A percentile compares a stretch with the other conserved stretches of the same genome.
Evolutionary conservation across 23 tunicate genomes (phyloP).

Genomic region (Pegea sp.): DNA sequence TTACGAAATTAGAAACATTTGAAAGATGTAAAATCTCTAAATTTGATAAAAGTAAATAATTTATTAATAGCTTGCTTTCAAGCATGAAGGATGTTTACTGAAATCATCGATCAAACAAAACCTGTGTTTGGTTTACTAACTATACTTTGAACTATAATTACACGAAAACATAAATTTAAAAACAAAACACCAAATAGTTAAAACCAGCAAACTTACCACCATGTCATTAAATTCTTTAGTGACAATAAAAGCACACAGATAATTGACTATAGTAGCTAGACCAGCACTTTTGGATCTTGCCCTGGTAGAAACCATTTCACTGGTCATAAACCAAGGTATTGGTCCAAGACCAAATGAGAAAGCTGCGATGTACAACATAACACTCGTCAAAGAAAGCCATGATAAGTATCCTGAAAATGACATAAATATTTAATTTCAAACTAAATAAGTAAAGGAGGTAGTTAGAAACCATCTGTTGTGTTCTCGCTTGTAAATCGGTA

Average conservation of each 20-base stretch:
- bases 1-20: no score
- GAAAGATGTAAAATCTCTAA: no score
- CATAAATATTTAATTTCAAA: neutral
- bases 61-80: no score
- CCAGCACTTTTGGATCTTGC: conserved; percentile 59
- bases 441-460: no score
- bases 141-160: no score
- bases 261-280: conserved; percentile 27
- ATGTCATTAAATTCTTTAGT: conserved; percentile 54
- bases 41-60: no score
- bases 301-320: conserved; percentile 39
- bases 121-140: no score
- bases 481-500: conserved; percentile 10
- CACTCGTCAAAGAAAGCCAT: conserved; percentile 55
- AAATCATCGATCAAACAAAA: no score
- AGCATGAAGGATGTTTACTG: no score
- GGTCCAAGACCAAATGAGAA: conserved; percentile 85
- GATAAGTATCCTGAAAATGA: conserved; percentile 12
- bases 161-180: no score
- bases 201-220: conserved; percentile 31
- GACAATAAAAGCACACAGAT: conserved; percentile 25
- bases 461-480: no score
- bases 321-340: conserved; percentile 58
- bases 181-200: conserved; percentile 2
- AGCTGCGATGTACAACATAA: conserved; percentile 62